A percentile compares a stretch with the other conserved stretches of the same genome.
These are phyloP conservation scores for Sipha flava DNA, from an alignment of 1,140 invertebrate species.

Conservation along the genomic window DNA sequence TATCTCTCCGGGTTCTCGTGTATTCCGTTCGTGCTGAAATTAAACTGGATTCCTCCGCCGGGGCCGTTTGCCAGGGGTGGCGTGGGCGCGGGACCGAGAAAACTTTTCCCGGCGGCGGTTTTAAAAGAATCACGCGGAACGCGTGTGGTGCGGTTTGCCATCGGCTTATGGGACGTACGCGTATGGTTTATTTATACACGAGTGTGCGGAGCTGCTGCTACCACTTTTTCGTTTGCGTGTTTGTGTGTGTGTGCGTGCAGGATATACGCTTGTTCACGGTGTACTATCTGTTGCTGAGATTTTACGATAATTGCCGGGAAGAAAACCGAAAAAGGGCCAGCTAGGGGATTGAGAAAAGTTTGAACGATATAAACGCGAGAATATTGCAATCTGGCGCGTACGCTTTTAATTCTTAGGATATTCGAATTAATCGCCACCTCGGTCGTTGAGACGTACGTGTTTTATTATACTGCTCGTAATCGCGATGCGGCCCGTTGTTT, in stretches of 20 bases:
- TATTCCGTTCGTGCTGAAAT: slow-evolving; percentile 19
- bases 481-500: too few species aligned
- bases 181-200: neutral
- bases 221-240: too few species aligned
- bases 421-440: too few species aligned
- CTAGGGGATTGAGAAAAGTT: neutral
- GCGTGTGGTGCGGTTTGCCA: neutral
- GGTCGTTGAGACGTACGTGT: too few species aligned
- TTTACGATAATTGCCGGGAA: slow-evolving; percentile 9
- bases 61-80: neutral
- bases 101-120: slow-evolving; percentile 11
- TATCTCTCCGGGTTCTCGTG: neutral
- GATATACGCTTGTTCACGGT: too few species aligned
- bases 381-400: neutral
- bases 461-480: too few species aligned
- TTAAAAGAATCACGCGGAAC: slow-evolving; percentile 2
- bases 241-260: neutral
- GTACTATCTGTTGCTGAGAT: slow-evolving; percentile 17
- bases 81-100: neutral
- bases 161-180: neutral
- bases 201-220: too few species aligned
- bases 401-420: neutral
- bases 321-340: neutral
- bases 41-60: slow-evolving; percentile 23
- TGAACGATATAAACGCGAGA: neutral